Evolutionary conservation across 2,797 vertebrate species (phyloP), one percentile per base, ranked within the genome.

Genomic region (Diplodus puntazzo): DNA sequence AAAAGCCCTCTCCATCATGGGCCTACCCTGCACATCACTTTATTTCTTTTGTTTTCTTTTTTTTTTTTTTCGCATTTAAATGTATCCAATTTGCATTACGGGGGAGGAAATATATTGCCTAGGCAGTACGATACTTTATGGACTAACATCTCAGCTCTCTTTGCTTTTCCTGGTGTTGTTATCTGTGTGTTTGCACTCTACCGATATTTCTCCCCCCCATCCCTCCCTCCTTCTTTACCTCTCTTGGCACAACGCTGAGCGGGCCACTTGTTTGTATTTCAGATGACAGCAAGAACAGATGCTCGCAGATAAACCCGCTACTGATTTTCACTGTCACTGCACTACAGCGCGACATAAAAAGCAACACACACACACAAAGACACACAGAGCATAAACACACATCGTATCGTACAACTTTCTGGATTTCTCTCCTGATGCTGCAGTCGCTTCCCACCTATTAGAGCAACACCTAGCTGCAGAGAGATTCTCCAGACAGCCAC

Each of bases 271-370:
- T 84, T 85, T 83, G 63, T 60, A 69, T 86, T 81, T 73, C 59
- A 68, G 27, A 74, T 65, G 69, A 69, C 79, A 82, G 69, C 50
- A 75, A 66, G 27, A 89, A 76, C 63, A 87, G 75, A 86, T 81
- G 50, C 72, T 72, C 39, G 66, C 42, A 79, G 54, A 81, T 73
- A 75, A 78, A 86, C 64, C 64, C 74, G 66, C 81, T 43, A 53
- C 66, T 54, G 34, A 87, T 82, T 87, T 39, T 76, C 53, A 81
- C 73, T 67, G 71, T 67, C 69, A 53, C 57, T 52, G 60, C 53
- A 30, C 52, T 55, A 64, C 27, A 77, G 43, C 58, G 30, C 52
- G 53, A 74, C 53, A 71, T 55, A 21, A 86, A 70, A 48, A 53
- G 25, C 2, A 65, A 66, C 20, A 74, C 63, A 70, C 46, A 63